Evolutionary conservation across 2,113 vertebrate genomes (phyloP).

Genomic region (Pteronura brasiliensis): DNA sequence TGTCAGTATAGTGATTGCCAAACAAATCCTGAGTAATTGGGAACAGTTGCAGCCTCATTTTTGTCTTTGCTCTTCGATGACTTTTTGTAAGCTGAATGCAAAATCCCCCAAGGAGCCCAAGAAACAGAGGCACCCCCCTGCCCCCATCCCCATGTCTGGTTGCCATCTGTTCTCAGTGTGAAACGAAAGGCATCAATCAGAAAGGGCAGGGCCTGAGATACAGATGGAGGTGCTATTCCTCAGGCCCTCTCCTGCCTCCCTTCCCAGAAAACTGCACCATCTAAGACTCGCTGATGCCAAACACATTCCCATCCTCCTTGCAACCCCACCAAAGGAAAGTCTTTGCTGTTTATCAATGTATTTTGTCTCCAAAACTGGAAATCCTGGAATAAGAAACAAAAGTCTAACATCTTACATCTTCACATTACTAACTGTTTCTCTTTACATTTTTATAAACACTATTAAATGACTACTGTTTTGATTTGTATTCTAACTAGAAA

Average conservation of each 20-base stretch:
- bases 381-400: slow-evolving; percentile 81
- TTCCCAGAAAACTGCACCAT: slow-evolving; percentile 79
- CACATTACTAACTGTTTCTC: slow-evolving; percentile 75
- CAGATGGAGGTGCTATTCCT: background rate
- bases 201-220: slow-evolving; percentile 23
- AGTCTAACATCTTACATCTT: slow-evolving; percentile 73
- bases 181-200: slow-evolving; percentile 43
- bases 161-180: slow-evolving; percentile 86
- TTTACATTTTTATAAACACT: slow-evolving; percentile 74
- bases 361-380: slow-evolving; percentile 76
- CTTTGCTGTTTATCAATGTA: slow-evolving; percentile 81
- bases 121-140: slow-evolving; percentile 62
- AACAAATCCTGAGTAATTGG: slow-evolving; percentile 72
- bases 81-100: slow-evolving; percentile 80
- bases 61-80: slow-evolving; percentile 73
- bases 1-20: slow-evolving; percentile 71
- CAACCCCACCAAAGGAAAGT: slow-evolving; percentile 80
- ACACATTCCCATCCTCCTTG: slow-evolving; percentile 75
- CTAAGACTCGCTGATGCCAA: slow-evolving; percentile 78
- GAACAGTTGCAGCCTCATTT: slow-evolving; percentile 72
- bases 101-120: slow-evolving; percentile 82
- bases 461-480: slow-evolving; percentile 70
- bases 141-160: slow-evolving; percentile 80
- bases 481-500: slow-evolving; percentile 70
- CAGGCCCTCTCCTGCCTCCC: slow-evolving; percentile 65